phyloP scores from a whole-genome alignment of 2,888 invertebrate genomes.

The Clostera curtula region DNA sequence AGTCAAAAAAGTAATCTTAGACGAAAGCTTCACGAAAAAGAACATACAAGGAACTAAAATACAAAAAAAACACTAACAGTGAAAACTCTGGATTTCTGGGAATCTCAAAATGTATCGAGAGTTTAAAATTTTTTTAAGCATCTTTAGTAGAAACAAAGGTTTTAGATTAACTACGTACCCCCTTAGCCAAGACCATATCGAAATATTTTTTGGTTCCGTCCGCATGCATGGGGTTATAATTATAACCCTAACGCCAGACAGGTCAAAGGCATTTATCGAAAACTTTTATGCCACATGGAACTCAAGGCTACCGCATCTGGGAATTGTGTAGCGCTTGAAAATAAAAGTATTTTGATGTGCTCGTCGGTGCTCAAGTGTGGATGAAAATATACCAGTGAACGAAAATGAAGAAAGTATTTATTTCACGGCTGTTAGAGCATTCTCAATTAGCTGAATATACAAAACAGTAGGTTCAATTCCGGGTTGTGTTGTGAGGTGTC shows the following conservation, averaged over 20 bases:
- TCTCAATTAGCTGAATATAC: constrained; percentile 1
- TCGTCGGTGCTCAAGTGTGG: background rate
- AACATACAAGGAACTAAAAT: constrained; percentile 4
- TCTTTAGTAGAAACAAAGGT: constrained; percentile 4
- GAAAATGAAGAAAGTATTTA: constrained; percentile 3
- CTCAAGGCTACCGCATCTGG: background rate
- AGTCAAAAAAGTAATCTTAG: constrained; percentile 7
- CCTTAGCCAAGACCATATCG: background rate
- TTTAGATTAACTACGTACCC: constrained; percentile 6
- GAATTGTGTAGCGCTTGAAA: background rate
- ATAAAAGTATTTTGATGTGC: background rate
- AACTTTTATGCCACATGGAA: background rate
- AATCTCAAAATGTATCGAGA: constrained; percentile 7
- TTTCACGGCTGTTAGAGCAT: constrained; percentile 2
- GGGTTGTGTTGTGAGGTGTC: constrained; percentile 3
- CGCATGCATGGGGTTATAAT: background rate
- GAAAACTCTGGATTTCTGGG: constrained; percentile 9
- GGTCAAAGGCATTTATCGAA: background rate
- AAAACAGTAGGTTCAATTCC: constrained; percentile 8
- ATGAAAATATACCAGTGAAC: background rate
- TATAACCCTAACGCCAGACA: background rate
- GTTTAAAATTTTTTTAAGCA: constrained; percentile 7
- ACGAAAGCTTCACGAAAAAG: constrained; percentile 8
- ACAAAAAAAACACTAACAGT: constrained; percentile 4
- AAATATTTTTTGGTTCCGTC: background rate